Conservation (phyloP, 2,888 invertebrate genomes). For the Scelioninae gen. 1 region DNA sequence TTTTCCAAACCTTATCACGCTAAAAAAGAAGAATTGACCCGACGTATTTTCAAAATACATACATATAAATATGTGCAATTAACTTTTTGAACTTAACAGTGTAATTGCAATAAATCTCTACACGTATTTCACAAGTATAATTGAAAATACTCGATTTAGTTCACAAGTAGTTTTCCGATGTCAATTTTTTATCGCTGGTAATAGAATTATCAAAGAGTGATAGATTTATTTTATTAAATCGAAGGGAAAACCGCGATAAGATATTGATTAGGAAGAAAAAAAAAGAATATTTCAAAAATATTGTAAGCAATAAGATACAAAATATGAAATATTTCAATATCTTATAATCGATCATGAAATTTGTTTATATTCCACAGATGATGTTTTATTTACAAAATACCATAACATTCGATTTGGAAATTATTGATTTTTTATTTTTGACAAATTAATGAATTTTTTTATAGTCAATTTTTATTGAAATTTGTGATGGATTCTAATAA, state of each 20-base stretch:
- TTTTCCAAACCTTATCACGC: constrained; percentile 51
- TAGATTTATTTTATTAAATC: constrained; percentile 11
- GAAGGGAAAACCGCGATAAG: constrained; percentile 7
- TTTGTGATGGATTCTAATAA: no score
- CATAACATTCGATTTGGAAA: no score
- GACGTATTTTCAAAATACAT: constrained; percentile 53
- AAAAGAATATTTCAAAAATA: constrained; percentile 7
- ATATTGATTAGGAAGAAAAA: constrained; percentile 3
- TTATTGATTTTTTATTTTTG: no score
- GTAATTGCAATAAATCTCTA: constrained; percentile 19
- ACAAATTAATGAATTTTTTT: background rate
- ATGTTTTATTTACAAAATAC: no score
- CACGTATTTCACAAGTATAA: background rate
- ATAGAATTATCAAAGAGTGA: background rate
- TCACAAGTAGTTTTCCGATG: background rate
- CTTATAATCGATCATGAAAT: background rate
- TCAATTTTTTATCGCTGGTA: constrained; percentile 10
- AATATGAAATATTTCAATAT: constrained; percentile 24
- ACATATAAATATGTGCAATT: constrained; percentile 13
- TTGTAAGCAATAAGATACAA: constrained; percentile 23
- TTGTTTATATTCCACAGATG: no score
- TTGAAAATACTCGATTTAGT: background rate
- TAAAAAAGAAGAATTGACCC: constrained; percentile 1
- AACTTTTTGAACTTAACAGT: constrained; percentile 35
- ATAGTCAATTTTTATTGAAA: no score